These are phyloP conservation scores for Limnothrissa miodon DNA, from an alignment of 2,113 vertebrate genomes.

Conservation along the genomic window DNA sequence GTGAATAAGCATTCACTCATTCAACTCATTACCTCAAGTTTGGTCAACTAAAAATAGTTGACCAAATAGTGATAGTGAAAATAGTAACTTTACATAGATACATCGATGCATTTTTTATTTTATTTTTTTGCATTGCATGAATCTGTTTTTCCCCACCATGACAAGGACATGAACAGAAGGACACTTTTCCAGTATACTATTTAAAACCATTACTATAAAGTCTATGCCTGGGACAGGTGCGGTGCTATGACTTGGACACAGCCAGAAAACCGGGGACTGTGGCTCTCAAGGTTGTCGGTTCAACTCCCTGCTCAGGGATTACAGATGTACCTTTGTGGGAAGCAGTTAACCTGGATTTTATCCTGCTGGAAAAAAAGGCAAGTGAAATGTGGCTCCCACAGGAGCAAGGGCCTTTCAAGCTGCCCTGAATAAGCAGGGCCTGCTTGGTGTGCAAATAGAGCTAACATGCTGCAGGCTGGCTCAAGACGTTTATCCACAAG, in stretches of 20 bases:
- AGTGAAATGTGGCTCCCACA: not conserved
- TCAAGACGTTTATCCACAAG: not conserved
- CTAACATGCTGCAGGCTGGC: not conserved
- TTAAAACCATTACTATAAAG: not conserved
- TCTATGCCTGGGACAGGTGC: not conserved
- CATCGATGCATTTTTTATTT: too few species aligned
- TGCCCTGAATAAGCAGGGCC: not conserved
- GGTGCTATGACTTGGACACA: not conserved
- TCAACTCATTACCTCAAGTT: too few species aligned
- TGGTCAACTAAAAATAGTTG: too few species aligned
- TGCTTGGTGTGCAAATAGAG: not conserved
- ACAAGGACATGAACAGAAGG: not conserved
- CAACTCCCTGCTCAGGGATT: conserved; percentile 15
- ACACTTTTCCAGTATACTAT: not conserved
- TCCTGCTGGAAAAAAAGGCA: not conserved
- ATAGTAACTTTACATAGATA: too few species aligned
- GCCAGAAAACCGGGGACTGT: not conserved
- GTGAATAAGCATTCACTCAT: too few species aligned
- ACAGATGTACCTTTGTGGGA: not conserved
- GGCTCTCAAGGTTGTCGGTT: conserved; percentile 16
- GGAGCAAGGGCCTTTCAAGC: not conserved
- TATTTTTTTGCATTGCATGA: too few species aligned
- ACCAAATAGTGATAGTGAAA: too few species aligned
- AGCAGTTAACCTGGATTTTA: conserved; percentile 6
- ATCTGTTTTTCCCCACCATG: not conserved